Percentiles rank a stretch among this genome's conserved stretches.
These are phyloP conservation scores for Lydus trimaculatus DNA, from an alignment of 2,888 invertebrate genomes.

Conservation along the genomic window DNA sequence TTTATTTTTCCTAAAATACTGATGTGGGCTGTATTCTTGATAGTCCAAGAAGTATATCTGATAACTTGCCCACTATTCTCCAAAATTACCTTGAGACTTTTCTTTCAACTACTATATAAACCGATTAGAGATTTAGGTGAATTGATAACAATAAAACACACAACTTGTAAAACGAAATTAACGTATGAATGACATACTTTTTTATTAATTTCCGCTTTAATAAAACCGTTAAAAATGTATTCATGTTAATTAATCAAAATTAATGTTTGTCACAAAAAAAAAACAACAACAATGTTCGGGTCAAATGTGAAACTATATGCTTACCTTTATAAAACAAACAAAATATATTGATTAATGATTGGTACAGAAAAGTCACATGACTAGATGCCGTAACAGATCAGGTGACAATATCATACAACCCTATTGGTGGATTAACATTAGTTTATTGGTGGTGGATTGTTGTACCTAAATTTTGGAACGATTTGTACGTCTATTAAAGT, in stretches of 20 bases:
- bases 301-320: neutral
- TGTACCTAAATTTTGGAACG: neutral
- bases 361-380: neutral
- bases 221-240: neutral
- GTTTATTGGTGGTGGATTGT: too few relatives aligned
- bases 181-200: neutral
- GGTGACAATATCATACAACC: too few relatives aligned
- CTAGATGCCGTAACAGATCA: neutral
- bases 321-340: neutral
- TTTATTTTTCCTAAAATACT: too few relatives aligned
- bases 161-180: neutral
- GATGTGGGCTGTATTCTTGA: too few relatives aligned
- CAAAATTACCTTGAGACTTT: neutral
- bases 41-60: neutral
- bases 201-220: slow-evolving; percentile 4
- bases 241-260: neutral
- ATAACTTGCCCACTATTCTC: neutral
- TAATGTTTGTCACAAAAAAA: neutral
- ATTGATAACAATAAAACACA: neutral
- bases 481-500: neutral
- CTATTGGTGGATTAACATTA: too few relatives aligned
- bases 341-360: neutral
- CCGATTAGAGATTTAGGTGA: neutral
- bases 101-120: neutral
- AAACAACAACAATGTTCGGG: neutral